Conservation (phyloP, 2,797 vertebrate species). For the Fundulus diaphanus region DNA sequence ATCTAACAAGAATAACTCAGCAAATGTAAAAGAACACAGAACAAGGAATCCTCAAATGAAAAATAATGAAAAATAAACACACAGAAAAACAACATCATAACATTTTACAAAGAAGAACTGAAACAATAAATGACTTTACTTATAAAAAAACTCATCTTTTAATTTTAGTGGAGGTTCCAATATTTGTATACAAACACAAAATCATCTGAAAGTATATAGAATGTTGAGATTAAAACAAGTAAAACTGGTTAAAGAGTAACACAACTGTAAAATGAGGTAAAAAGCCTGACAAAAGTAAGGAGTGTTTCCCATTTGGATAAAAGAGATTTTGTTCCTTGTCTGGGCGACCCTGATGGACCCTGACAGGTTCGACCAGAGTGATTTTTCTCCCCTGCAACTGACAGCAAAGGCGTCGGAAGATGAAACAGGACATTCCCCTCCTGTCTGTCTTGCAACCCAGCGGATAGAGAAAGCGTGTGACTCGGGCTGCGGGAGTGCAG, state of each 20-base stretch:
- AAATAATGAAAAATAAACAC: not conserved
- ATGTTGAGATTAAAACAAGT: not conserved
- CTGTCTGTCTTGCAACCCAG: constrained; percentile 60
- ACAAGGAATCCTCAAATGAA: not conserved
- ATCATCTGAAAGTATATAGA: not conserved
- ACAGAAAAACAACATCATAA: not conserved
- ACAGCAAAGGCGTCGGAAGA: constrained; percentile 71
- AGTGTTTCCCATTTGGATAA: constrained; percentile 56
- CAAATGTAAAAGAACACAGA: not conserved
- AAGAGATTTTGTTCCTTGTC: constrained; percentile 65
- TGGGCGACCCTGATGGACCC: constrained; percentile 54
- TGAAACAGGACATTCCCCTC: constrained; percentile 74
- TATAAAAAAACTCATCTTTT: too few species aligned
- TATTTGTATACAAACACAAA: not conserved
- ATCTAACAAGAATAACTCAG: not conserved
- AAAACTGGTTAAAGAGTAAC: constrained; percentile 18
- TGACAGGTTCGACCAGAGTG: constrained; percentile 67
- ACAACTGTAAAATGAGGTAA: constrained; percentile 31
- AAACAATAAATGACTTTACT: not conserved
- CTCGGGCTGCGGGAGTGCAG: constrained; percentile 42
- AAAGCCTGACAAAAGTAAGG: constrained; percentile 14
- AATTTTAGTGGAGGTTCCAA: not conserved
- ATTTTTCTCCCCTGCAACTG: constrained; percentile 67
- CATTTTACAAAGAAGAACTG: not conserved
- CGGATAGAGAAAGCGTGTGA: constrained; percentile 67